Percentiles rank a stretch among this genome's conserved stretches.
phyloP scores from a whole-genome alignment of 1,140 invertebrate genomes.

The Hyles euphorbiae region DNA sequence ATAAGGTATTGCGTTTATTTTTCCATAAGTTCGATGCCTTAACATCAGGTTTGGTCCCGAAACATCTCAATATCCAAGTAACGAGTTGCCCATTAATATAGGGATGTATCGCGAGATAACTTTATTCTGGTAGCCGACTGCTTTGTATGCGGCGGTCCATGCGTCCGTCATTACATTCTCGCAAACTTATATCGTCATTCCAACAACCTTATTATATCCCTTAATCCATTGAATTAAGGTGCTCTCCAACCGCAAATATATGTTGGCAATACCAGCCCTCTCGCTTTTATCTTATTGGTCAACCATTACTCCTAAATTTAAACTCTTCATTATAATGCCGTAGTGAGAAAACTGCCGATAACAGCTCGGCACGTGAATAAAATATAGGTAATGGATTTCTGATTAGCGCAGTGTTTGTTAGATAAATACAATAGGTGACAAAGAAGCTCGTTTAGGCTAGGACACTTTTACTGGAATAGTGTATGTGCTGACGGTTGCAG shows the following conservation, averaged over 20 bases:
- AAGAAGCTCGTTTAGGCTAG: constrained; percentile 51
- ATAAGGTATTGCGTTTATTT: constrained; percentile 10
- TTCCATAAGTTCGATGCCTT: constrained; percentile 48
- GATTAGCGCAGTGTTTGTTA: constrained; percentile 53
- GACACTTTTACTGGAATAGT: too few relatives aligned
- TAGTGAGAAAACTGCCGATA: constrained; percentile 69
- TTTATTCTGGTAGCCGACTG: constrained; percentile 75
- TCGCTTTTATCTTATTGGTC: constrained; percentile 74
- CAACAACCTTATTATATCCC: constrained; percentile 20
- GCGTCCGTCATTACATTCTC: constrained; percentile 63
- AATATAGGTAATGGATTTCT: constrained; percentile 70
- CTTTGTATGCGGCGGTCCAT: constrained; percentile 70
- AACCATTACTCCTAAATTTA: constrained; percentile 74
- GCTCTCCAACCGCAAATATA: constrained; percentile 11
- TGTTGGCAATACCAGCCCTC: constrained; percentile 43
- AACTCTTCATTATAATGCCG: constrained; percentile 73
- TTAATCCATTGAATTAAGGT: constrained; percentile 31
- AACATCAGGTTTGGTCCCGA: constrained; percentile 50
- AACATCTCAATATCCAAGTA: constrained; percentile 73
- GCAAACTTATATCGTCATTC: constrained; percentile 30
- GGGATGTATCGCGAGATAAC: constrained; percentile 74
- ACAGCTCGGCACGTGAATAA: constrained; percentile 59
- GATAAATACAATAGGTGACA: constrained; percentile 44
- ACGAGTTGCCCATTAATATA: constrained; percentile 73
- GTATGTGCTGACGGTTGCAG: too few relatives aligned